These are phyloP conservation scores for Nyctibius bracteatus DNA, from an alignment of 2,113 vertebrate genomes.

Conservation along the genomic window DNA sequence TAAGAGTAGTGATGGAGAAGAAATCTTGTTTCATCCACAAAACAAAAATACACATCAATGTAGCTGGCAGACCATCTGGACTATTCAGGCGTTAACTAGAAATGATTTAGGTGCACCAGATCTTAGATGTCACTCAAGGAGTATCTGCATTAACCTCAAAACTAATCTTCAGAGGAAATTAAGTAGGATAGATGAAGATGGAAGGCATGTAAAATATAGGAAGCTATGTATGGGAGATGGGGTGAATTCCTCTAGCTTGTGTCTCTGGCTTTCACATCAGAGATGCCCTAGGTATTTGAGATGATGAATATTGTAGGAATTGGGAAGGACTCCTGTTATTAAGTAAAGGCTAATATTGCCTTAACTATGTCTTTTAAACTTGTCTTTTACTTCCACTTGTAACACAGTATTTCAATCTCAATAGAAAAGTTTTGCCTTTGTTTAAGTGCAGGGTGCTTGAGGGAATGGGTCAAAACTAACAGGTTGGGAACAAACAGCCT, in stretches of 20 bases:
- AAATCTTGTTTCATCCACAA: neutral
- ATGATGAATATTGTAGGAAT: neutral
- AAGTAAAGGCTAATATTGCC: neutral
- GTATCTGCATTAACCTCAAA: neutral
- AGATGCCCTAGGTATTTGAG: neutral
- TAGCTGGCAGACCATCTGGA: neutral
- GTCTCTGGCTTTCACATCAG: neutral
- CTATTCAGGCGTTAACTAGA: neutral
- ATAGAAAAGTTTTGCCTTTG: neutral
- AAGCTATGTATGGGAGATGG: neutral
- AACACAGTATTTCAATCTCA: neutral
- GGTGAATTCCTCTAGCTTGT: neutral
- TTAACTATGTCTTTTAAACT: neutral
- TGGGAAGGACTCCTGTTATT: neutral
- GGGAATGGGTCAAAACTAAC: neutral
- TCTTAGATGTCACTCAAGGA: neutral
- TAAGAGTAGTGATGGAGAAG: neutral
- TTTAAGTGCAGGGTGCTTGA: neutral
- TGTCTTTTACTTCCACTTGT: neutral
- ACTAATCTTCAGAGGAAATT: neutral
- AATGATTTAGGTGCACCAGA: neutral
- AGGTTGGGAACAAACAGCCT: neutral
- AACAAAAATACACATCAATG: neutral
- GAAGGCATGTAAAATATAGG: neutral
- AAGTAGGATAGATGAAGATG: neutral